phyloP scores from a whole-genome alignment of 2,113 vertebrate species.

The Pseudopipra pipra region DNA sequence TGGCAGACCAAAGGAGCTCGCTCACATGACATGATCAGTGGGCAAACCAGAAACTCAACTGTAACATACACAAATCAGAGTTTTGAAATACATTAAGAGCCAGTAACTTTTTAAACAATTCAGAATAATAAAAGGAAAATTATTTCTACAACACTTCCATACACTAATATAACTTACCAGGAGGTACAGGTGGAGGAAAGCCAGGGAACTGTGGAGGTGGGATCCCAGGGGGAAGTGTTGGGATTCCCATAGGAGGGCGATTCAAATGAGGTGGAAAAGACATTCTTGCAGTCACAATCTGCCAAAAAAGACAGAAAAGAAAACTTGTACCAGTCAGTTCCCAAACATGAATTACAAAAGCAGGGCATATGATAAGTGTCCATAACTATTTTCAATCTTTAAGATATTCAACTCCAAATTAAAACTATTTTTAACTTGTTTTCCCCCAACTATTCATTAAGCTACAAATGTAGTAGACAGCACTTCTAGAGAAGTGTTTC shows the following conservation, averaged over 20 bases:
- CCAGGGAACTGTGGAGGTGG: conserved; percentile 94
- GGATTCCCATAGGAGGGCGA: conserved; percentile 90
- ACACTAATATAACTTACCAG: conserved; percentile 73
- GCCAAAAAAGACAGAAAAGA: conserved; percentile 12
- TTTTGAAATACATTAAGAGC: neutral
- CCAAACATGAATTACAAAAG: neutral
- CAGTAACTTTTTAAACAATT: neutral
- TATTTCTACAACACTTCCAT: neutral
- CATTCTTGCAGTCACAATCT: conserved; percentile 87
- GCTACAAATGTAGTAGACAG: neutral
- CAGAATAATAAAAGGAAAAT: neutral
- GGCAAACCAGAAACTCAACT: neutral
- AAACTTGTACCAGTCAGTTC: neutral
- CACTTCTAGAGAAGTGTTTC: neutral
- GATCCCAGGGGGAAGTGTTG: conserved; percentile 91
- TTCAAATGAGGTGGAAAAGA: conserved; percentile 97
- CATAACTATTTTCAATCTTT: neutral
- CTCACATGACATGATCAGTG: neutral
- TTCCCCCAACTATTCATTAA: neutral
- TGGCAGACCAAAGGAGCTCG: neutral
- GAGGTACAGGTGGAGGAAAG: conserved; percentile 90
- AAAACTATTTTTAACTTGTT: neutral
- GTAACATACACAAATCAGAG: neutral
- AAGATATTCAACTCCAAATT: neutral
- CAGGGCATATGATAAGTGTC: neutral